These are phyloP conservation scores for Sebastes jordani DNA, from an alignment of 2,797 vertebrate species.

Conservation along the genomic window DNA sequence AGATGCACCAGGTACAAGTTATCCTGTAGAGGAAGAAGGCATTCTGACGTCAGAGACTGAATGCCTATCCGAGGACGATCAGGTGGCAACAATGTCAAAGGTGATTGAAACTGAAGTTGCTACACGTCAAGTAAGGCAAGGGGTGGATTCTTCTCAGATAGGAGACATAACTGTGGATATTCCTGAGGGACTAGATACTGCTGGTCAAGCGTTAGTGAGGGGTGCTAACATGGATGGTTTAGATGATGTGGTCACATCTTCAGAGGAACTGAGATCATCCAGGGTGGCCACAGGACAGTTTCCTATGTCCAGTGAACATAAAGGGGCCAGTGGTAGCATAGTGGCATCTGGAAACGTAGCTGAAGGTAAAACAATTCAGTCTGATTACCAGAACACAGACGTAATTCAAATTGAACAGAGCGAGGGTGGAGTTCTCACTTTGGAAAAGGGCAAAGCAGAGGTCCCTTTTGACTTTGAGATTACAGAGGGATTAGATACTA, in stretches of 20 bases:
- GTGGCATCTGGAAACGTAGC: not conserved
- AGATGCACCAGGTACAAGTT: not conserved
- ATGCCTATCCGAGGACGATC: not conserved
- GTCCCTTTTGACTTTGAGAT: not conserved
- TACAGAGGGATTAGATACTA: not conserved
- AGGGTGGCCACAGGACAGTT: slow-evolving; percentile 26
- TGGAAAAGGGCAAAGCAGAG: slow-evolving; percentile 10
- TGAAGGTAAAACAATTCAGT: not conserved
- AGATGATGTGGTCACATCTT: not conserved
- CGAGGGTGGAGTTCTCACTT: not conserved
- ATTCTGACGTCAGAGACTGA: not conserved
- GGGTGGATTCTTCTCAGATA: not conserved
- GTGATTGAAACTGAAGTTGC: not conserved
- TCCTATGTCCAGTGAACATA: not conserved
- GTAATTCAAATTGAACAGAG: not conserved
- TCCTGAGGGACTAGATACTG: not conserved
- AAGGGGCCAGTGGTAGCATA: not conserved
- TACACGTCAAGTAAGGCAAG: not conserved
- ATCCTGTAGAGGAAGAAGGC: not conserved
- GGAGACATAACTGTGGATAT: not conserved
- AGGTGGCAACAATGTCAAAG: not conserved
- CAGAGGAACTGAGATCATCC: not conserved
- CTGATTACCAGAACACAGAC: not conserved
- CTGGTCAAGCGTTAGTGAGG: not conserved
- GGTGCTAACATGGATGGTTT: not conserved